Conservation (phyloP, 2,888 invertebrate species). For the Selenia dentaria region DNA sequence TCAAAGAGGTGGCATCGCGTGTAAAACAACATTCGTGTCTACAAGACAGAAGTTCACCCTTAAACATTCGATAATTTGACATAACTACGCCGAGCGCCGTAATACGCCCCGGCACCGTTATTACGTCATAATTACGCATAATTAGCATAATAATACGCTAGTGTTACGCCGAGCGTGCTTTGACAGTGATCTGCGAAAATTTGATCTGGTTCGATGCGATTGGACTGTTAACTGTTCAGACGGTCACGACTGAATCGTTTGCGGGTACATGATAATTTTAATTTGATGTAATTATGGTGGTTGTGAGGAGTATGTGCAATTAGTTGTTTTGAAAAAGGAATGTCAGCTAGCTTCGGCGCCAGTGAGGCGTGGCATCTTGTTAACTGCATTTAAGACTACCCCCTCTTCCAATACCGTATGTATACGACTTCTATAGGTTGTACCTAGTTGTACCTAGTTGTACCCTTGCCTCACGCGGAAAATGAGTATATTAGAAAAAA, state of each 20-base stretch:
- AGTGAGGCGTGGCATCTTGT: neutral
- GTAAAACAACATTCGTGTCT: slow-evolving; percentile 10
- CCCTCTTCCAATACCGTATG: no score
- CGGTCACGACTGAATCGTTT: slow-evolving; percentile 18
- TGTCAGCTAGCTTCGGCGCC: slow-evolving; percentile 7
- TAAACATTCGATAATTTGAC: slow-evolving; percentile 44
- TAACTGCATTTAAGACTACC: neutral
- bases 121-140: slow-evolving; percentile 29
- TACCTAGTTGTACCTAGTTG: no score
- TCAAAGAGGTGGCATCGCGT: slow-evolving; percentile 31
- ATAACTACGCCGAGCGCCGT: slow-evolving; percentile 37
- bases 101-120: slow-evolving; percentile 35
- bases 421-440: no score
- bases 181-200: slow-evolving; percentile 39
- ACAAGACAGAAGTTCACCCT: slow-evolving; percentile 24
- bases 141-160: slow-evolving; percentile 26
- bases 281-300: slow-evolving; percentile 13
- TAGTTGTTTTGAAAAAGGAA: neutral
- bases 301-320: slow-evolving; percentile 2
- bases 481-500: no score
- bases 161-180: slow-evolving; percentile 19
- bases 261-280: slow-evolving; percentile 8
- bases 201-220: slow-evolving; percentile 24
- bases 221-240: slow-evolving; percentile 22
- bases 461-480: no score